A percentile compares a stretch with the other conserved stretches of the same genome.
phyloP scores from a whole-genome alignment of 2,888 invertebrate species.

The Synergus laeviventris region DNA sequence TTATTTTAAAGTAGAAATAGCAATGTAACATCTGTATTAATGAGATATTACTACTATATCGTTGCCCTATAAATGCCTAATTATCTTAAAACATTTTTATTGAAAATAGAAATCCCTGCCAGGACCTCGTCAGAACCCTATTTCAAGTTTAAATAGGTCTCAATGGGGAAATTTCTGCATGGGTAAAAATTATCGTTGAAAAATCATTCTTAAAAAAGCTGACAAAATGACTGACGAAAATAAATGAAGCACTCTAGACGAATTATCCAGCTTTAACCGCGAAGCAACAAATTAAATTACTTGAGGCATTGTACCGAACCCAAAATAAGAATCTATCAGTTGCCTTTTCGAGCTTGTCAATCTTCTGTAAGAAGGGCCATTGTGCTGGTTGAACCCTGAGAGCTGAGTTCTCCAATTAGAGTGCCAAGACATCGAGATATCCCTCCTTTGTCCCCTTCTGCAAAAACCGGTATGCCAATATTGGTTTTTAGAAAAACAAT shows the following conservation, averaged over 20 bases:
- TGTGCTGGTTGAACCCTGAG: conserved; percentile 47
- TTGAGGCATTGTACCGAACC: conserved; percentile 50
- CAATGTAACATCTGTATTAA: too few species aligned
- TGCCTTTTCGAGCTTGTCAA: conserved; percentile 48
- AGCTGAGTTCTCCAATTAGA: conserved; percentile 10
- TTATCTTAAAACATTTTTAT: too few species aligned
- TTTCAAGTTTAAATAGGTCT: too few species aligned
- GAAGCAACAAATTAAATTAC: conserved; percentile 58
- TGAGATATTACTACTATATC: too few species aligned
- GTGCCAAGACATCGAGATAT: background rate
- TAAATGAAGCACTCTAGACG: background rate
- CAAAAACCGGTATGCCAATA: background rate
- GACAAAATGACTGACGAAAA: background rate
- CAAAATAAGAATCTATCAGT: conserved; percentile 43
- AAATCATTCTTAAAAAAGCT: background rate
- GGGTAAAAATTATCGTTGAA: background rate
- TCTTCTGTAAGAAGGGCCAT: conserved; percentile 46
- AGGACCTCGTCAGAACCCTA: too few species aligned
- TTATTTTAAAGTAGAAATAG: too few species aligned
- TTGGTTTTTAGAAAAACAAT: background rate
- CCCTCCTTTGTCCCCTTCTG: background rate
- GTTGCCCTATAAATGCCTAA: too few species aligned
- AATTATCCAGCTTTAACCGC: background rate
- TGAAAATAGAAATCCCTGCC: too few species aligned
- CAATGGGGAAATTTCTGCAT: too few species aligned